phyloP scores from a whole-genome alignment of 2,797 vertebrate genomes.

The Valencia hispanica region DNA sequence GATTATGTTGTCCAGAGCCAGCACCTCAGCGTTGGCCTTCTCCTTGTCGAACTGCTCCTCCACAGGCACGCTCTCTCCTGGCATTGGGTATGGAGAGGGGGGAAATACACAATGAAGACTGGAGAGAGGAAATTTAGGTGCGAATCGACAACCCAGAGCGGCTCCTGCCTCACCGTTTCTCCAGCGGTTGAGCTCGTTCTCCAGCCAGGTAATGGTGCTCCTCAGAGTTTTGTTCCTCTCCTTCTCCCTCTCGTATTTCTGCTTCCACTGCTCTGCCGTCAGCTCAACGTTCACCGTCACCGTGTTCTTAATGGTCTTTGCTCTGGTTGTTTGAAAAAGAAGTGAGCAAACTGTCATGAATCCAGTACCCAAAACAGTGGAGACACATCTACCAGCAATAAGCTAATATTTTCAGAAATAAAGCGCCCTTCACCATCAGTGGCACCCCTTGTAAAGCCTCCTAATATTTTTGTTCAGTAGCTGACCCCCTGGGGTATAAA shows the following conservation, averaged over 20 bases:
- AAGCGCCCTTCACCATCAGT: too few relatives aligned
- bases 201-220: constrained; percentile 94
- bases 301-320: constrained; percentile 99
- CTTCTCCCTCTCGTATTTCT: constrained; percentile 96
- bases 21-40: constrained; percentile 91
- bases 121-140: too few relatives aligned
- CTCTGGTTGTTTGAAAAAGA: constrained; percentile 74
- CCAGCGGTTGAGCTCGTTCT: constrained; percentile 97
- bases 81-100: not conserved
- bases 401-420: too few relatives aligned
- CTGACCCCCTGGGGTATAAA: not conserved
- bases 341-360: not conserved
- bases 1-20: constrained; percentile 89
- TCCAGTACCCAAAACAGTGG: too few relatives aligned
- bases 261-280: constrained; percentile 98
- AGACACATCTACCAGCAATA: too few relatives aligned
- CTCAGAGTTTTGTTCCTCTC: constrained; percentile 92
- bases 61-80: constrained; percentile 92
- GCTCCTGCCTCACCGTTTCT: constrained; percentile 86
- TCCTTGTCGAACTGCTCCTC: constrained; percentile 98
- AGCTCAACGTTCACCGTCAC: constrained; percentile 96
- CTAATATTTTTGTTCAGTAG: too few relatives aligned
- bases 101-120: fast-evolving
- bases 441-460: too few relatives aligned
- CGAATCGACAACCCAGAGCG: not conserved